Base-by-base conservation (phyloP, 2,797 vertebrate genomes). In the Botia almorhae region DNA sequence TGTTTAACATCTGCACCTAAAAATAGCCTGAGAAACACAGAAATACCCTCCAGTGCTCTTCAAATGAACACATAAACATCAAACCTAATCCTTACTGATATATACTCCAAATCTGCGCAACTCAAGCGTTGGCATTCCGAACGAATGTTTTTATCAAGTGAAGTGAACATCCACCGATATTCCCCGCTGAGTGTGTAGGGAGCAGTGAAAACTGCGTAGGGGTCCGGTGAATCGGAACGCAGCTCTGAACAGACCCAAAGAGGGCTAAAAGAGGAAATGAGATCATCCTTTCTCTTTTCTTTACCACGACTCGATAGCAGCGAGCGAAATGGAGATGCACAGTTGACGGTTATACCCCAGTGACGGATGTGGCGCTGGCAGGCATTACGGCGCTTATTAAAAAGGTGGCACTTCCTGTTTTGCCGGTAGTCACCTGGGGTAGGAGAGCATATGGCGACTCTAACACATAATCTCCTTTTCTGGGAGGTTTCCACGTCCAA, bases 371-470 rank as follows among this genome's bases (percentile, higher is more conserved):
- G 50, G 74, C 56, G 70, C 78, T 83, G 81, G 83, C 83, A 87
- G 79, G 73, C 81, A 74, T 53, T 72, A 77, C 46, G 12, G 39
- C 21, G 55, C 79, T 89, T 90, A 89, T 90, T 92, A 92, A 92
- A 90, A 91, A 88, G 88, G 77, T 76, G 78, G 74, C 69, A 69
- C 86, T 89, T 92, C 89, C 90, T 91, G 89, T 88, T 91, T 82
- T 83, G 86, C 84, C 73, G 63, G 74, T 83, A 87, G 87, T 90
- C 88, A 87, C 87, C 88, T 81, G 87, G 87, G 81, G 86, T 46
- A 73, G 67, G 73, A 72, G 78, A 88, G 85, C 91, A 92, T 90
- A 91, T 91, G 90, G 90, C 56, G 26, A 78, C 46, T 79, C 81
- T 58, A 70, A 68, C 71, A 69, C 81, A 83, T 81, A 79, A 83